Evolutionary conservation across 2,113 vertebrate genomes (phyloP).

Genomic region (Oryzias woworae): DNA sequence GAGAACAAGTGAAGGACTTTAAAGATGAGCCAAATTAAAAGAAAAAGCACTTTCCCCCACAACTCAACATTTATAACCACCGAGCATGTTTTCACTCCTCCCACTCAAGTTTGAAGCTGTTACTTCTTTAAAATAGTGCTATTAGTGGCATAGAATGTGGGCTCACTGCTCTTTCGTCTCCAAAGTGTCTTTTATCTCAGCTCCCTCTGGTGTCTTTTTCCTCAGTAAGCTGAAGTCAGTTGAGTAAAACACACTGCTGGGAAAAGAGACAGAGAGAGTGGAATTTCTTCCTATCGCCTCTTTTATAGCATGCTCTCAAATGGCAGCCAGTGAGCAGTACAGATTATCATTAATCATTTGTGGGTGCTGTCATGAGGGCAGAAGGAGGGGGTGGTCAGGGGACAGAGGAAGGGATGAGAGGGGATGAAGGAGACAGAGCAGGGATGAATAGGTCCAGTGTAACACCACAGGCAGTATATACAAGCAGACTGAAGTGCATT

Average conservation of each 20-base stretch:
- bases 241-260: slow-evolving; percentile 65
- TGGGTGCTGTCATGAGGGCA: slow-evolving; percentile 38
- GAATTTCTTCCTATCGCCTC: slow-evolving; percentile 41
- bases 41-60: slow-evolving; percentile 34
- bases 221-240: slow-evolving; percentile 56
- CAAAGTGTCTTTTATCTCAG: slow-evolving; percentile 64
- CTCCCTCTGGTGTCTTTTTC: slow-evolving; percentile 68
- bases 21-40: slow-evolving; percentile 41
- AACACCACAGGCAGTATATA: slow-evolving; percentile 45
- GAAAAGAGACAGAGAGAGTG: slow-evolving; percentile 41
- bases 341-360: slow-evolving; percentile 58
- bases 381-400: slow-evolving; percentile 37
- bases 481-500: slow-evolving; percentile 52
- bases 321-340: slow-evolving; percentile 30
- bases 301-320: slow-evolving; percentile 43
- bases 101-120: slow-evolving; percentile 47
- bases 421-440: slow-evolving; percentile 27
- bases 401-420: slow-evolving; percentile 51
- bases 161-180: slow-evolving; percentile 52
- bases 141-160: slow-evolving; percentile 61
- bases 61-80: slow-evolving; percentile 46
- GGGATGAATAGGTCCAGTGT: slow-evolving; percentile 66
- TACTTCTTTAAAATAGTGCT: slow-evolving; percentile 54
- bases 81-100: slow-evolving; percentile 44
- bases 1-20: slow-evolving; percentile 30